These are phyloP conservation scores for Rhagophthalmus giganteus DNA, from an alignment of 2,888 invertebrate species.

Conservation along the genomic window DNA sequence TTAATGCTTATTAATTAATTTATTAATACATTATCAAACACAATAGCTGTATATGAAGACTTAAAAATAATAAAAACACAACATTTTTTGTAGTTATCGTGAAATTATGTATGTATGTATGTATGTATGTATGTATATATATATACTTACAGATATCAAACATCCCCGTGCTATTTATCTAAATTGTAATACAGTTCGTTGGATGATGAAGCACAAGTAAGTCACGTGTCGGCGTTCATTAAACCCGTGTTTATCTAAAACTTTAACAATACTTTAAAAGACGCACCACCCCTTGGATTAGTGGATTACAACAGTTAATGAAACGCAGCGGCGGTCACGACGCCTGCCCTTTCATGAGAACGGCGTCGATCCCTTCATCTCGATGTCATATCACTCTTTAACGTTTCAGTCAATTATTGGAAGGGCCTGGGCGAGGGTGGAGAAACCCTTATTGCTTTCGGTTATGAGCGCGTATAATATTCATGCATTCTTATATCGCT, in stretches of 20 bases:
- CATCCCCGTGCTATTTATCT: too few relatives aligned
- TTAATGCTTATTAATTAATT: too few relatives aligned
- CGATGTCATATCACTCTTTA: constrained; percentile 26
- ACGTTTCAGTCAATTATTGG: constrained; percentile 22
- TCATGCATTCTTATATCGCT: too few relatives aligned
- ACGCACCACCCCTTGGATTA: constrained; percentile 47
- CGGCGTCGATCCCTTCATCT: constrained; percentile 29
- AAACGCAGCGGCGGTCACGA: constrained; percentile 43
- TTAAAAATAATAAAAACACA: too few relatives aligned
- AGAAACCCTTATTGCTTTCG: neutral
- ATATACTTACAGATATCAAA: too few relatives aligned
- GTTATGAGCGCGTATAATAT: too few relatives aligned
- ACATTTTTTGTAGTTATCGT: too few relatives aligned
- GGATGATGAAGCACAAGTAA: constrained; percentile 13
- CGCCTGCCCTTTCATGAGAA: constrained; percentile 34
- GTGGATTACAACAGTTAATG: constrained; percentile 48
- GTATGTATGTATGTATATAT: too few relatives aligned
- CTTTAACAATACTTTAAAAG: constrained; percentile 42
- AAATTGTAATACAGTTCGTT: too few relatives aligned
- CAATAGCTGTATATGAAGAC: too few relatives aligned
- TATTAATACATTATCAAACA: too few relatives aligned
- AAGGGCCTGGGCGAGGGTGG: constrained; percentile 2
- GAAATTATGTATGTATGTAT: too few relatives aligned
- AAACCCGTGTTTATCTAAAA: constrained; percentile 46
- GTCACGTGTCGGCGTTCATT: constrained; percentile 49